Evolutionary conservation across 2,113 vertebrate species (phyloP).

Genomic region (Oplegnathus fasciatus): DNA sequence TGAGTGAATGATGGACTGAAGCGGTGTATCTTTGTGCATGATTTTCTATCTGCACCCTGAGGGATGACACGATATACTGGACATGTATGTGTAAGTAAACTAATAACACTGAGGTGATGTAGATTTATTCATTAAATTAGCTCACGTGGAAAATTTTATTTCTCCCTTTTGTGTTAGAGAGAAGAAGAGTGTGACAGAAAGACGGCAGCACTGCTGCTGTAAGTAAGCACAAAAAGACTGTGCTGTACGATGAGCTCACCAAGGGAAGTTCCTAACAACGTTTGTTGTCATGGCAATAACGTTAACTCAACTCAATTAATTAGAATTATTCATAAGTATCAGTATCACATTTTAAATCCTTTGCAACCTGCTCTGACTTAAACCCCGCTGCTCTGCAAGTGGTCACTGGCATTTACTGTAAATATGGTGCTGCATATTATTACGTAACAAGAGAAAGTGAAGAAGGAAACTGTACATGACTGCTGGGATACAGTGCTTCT

Average conservation of each 20-base stretch:
- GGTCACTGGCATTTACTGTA: neutral
- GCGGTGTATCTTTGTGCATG: neutral
- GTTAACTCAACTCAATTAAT: neutral
- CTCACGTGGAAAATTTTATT: neutral
- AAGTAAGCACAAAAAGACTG: neutral
- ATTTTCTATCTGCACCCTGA: neutral
- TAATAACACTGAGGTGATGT: neutral
- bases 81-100: neutral
- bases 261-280: too few relatives aligned
- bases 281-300: neutral
- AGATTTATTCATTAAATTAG: conserved; percentile 1
- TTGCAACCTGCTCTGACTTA: neutral
- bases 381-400: neutral
- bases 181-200: neutral
- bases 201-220: neutral
- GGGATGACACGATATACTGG: neutral
- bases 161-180: neutral
- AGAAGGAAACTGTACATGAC: neutral
- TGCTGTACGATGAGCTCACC: neutral
- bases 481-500: neutral
- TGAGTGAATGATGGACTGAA: conserved; percentile 9
- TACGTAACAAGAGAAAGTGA: neutral
- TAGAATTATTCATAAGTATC: neutral
- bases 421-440: neutral
- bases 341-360: neutral